Conservation (phyloP, 2,888 invertebrate species). For the Rotaria macrura region DNA sequence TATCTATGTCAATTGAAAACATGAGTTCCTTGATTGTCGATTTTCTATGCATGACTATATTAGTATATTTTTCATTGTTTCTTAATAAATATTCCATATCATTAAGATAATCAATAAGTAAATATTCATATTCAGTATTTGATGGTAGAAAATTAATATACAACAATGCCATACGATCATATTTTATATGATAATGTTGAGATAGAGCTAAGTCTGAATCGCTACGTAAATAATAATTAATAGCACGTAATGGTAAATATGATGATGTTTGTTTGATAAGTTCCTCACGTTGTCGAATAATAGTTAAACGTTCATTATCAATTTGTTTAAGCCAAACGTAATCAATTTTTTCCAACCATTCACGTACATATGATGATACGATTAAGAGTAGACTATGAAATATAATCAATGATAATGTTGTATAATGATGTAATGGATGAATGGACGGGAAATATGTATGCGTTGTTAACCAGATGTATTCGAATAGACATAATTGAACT, state of each 20-base stretch:
- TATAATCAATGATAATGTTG: neutral
- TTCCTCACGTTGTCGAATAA: neutral
- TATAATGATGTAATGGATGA: neutral
- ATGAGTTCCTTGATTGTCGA: neutral
- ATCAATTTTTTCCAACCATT: constrained; percentile 21
- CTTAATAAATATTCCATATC: neutral
- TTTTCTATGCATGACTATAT: neutral
- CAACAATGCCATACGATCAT: constrained; percentile 2
- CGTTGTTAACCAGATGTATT: neutral
- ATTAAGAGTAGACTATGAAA: neutral
- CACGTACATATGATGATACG: neutral
- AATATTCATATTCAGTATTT: neutral
- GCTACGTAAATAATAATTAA: neutral
- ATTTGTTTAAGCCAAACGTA: constrained; percentile 5
- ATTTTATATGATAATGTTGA: neutral
- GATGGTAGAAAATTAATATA: neutral
- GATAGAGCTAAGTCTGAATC: neutral
- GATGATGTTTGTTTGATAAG: neutral
- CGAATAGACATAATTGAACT: neutral
- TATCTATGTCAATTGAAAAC: neutral
- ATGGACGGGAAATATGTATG: neutral
- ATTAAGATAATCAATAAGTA: neutral
- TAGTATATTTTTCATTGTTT: neutral
- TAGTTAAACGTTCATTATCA: neutral
- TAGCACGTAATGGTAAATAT: neutral